Conservation (phyloP, 2,113 vertebrate species). For the Plestiodon gilberti region DNA sequence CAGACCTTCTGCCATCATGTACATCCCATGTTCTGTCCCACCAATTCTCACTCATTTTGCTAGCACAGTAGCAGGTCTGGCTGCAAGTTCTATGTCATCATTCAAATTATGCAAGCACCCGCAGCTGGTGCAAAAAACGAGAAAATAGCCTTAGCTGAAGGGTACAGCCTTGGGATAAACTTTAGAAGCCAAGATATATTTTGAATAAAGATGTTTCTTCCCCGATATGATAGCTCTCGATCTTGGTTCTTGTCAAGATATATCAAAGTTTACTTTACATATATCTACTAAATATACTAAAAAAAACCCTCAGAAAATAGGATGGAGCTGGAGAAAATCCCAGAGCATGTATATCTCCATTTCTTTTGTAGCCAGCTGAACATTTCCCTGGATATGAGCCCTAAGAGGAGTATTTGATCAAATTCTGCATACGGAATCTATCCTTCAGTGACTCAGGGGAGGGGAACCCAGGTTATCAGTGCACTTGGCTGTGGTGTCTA, state of each 20-base stretch:
- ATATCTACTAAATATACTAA: not conserved
- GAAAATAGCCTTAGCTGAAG: not conserved
- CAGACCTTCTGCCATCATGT: too few species aligned
- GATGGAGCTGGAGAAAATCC: not conserved
- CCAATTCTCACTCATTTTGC: not conserved
- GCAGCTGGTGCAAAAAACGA: not conserved
- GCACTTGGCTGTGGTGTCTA: fast-evolving
- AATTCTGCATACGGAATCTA: not conserved
- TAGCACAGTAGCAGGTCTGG: not conserved
- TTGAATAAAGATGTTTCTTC: not conserved
- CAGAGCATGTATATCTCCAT: not conserved
- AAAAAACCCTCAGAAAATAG: not conserved
- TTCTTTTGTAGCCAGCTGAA: fast-evolving
- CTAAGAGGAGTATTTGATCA: not conserved
- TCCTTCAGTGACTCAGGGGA: not conserved
- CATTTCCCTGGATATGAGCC: not conserved
- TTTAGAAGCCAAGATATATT: not conserved
- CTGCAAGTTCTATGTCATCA: not conserved
- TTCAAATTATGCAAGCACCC: not conserved
- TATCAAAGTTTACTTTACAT: not conserved
- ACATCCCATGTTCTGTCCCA: not conserved
- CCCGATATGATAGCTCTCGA: not conserved
- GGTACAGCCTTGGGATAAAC: not conserved
- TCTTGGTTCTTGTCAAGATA: not conserved
- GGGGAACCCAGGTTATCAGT: not conserved